phyloP scores from a whole-genome alignment of 2,113 vertebrate species.

The Heptranchias perlo region DNA sequence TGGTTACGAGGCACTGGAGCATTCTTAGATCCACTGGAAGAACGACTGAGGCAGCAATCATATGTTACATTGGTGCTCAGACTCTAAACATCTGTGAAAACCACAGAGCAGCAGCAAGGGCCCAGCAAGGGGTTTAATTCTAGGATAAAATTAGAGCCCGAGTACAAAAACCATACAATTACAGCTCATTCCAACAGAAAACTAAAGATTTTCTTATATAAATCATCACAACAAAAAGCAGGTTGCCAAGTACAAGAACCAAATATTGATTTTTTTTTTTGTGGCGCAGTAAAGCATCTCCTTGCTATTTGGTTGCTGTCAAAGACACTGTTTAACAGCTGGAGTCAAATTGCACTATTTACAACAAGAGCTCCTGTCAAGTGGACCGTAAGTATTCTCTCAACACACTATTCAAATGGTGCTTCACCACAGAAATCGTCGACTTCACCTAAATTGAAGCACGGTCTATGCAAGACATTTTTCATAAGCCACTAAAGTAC shows the following conservation, averaged over 20 bases:
- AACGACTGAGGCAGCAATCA: background rate
- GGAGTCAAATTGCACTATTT: slow-evolving; percentile 99
- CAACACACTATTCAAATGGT: slow-evolving; percentile 74
- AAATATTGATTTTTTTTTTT: slow-evolving; percentile 83
- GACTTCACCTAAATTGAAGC: slow-evolving; percentile 50
- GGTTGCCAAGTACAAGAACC: slow-evolving; percentile 81
- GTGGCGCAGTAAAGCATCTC: slow-evolving; percentile 77
- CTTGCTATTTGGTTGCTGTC: slow-evolving; percentile 89
- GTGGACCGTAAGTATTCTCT: slow-evolving; percentile 74
- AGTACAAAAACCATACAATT: slow-evolving; percentile 40
- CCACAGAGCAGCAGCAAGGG: slow-evolving; percentile 39
- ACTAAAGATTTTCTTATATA: slow-evolving; percentile 59
- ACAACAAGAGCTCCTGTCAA: slow-evolving; percentile 84
- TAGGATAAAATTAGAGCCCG: slow-evolving; percentile 45
- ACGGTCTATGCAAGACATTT: background rate
- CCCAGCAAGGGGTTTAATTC: slow-evolving; percentile 42
- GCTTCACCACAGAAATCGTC: slow-evolving; percentile 72
- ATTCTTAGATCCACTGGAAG: background rate
- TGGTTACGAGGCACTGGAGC: background rate
- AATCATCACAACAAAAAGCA: slow-evolving; percentile 67
- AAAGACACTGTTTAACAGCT: slow-evolving; percentile 94
- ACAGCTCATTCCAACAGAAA: slow-evolving; percentile 51
- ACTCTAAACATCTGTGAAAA: slow-evolving; percentile 51
- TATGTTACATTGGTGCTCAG: slow-evolving; percentile 42
- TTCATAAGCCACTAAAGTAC: background rate